These are phyloP conservation scores for Burhinus bistriatus DNA, from an alignment of 2,113 vertebrate species.

Conservation along the genomic window DNA sequence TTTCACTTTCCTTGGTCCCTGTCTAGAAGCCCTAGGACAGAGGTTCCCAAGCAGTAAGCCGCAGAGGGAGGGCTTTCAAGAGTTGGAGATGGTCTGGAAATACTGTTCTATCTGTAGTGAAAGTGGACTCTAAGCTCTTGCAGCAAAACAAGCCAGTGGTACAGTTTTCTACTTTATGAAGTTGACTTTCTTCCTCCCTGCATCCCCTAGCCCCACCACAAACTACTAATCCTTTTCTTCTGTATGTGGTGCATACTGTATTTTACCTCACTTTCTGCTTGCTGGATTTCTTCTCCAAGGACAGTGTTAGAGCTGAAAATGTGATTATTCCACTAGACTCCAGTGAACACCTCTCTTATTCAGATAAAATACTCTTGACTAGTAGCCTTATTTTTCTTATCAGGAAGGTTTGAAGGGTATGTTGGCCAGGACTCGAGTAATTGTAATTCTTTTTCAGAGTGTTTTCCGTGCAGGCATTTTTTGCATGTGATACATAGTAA, in stretches of 20 bases:
- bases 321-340: neutral
- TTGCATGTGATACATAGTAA: neutral
- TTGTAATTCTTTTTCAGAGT: neutral
- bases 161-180: neutral
- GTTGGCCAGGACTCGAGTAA: neutral
- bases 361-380: neutral
- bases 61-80: neutral
- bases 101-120: neutral
- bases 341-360: neutral
- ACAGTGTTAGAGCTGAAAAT: neutral
- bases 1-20: neutral
- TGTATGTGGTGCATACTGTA: neutral
- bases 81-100: neutral
- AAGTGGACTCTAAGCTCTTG: neutral
- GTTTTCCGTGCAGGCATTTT: neutral
- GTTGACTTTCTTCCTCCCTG: neutral
- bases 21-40: neutral
- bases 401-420: neutral
- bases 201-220: neutral
- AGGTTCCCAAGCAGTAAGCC: neutral
- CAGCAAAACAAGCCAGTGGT: neutral
- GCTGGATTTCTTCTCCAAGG: neutral
- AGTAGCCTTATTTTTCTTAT: neutral
- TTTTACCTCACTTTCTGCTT: neutral
- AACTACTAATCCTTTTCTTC: neutral